These are phyloP conservation scores for Lophotis ruficrista DNA, from an alignment of 2,113 vertebrate species.

Conservation along the genomic window DNA sequence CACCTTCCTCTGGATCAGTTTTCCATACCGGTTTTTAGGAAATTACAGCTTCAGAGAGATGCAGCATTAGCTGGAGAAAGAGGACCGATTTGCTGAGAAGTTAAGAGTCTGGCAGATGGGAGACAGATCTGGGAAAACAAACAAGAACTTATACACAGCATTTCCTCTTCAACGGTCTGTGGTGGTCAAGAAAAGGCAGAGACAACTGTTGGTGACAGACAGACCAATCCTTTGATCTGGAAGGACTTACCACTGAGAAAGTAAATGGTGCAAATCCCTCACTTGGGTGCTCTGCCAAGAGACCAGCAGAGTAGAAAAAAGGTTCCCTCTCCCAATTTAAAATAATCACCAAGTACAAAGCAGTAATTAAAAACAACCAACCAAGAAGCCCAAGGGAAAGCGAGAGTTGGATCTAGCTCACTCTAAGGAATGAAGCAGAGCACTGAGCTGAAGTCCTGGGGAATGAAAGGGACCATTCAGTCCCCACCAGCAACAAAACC, in stretches of 20 bases:
- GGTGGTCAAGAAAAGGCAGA: background rate
- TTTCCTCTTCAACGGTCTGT: background rate
- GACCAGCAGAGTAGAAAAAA: background rate
- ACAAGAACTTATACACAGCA: background rate
- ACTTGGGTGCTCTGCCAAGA: background rate
- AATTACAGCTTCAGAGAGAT: background rate
- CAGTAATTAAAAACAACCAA: background rate
- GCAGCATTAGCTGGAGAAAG: background rate
- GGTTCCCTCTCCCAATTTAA: background rate
- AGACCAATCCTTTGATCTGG: background rate
- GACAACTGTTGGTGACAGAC: background rate
- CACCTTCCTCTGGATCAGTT: background rate
- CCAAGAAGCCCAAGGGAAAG: background rate
- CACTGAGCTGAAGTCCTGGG: background rate
- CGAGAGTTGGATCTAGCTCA: background rate
- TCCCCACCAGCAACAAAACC: background rate
- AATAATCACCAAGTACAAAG: background rate
- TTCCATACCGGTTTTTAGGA: background rate
- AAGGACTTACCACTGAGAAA: background rate
- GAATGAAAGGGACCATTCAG: constrained; percentile 27
- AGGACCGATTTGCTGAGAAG: background rate
- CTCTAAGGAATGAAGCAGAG: background rate
- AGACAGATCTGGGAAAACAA: background rate
- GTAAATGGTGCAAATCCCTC: background rate
- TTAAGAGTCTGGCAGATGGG: background rate